Evolutionary conservation across 2,797 vertebrate species (phyloP), one percentile per base, ranked within the genome.

Genomic region (Notoglanidium macrostoma): DNA sequence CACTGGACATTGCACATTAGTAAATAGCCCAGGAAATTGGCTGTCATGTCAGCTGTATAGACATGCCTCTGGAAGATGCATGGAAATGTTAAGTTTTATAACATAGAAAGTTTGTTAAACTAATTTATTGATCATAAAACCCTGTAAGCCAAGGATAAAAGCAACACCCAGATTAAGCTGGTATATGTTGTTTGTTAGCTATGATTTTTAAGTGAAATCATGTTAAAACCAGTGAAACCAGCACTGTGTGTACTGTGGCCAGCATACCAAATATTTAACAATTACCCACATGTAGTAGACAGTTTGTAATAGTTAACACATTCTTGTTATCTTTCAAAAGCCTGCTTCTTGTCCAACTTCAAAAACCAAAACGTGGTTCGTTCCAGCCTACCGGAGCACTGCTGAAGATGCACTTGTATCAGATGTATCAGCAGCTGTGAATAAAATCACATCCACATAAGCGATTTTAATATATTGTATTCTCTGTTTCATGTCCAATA

Each of bases 331-430:
- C 5, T 59, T 79, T 59, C 19, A 59, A 57, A 78, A 5, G 21
- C 21, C 61, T 35, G 54, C 76, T 78, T 57, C 76, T 78, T 78
- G 76, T 55, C 51, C 51, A 57, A 78, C 55, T 80, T 35, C 55
- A 59, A 29, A 40, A 59, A 79, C 17, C 9, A 23, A 7, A 59
- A 40, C 11, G 10, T 12, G 21, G 4, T 14, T 23, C 11, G 0
- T 59, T 80, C 32, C 77, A 61, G 55, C 55, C 32, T 80, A 80
- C 5, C 2, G 5, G 61, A 26, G 29, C 32, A 1, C 77, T 79
- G 21, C 21, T 59, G 32, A 59, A 80, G 55, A 35, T 59, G 32
- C 26, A 40, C 26, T 80, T 61, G 77, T 29, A 40, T 15, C 55
- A n/a, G n/a, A n/a, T n/a, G n/a, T n/a, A 26, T 59, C 77, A 59